phyloP scores from a whole-genome alignment of 2,113 vertebrate species.

The Malurus cyaneus region DNA sequence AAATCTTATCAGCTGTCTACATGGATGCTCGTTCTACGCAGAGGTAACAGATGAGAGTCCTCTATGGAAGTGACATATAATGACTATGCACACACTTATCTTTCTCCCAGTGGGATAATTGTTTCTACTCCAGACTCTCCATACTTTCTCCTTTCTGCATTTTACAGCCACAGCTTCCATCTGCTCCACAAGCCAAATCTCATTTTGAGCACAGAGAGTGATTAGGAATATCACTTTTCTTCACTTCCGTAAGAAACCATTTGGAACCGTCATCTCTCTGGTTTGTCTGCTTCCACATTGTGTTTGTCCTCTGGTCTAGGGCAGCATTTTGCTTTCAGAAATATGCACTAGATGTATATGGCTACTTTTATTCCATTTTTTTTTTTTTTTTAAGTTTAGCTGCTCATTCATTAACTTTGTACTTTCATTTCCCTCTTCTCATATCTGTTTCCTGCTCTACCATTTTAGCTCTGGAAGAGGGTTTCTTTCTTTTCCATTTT shows the following conservation, averaged over 20 bases:
- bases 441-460: background rate
- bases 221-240: background rate
- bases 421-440: background rate
- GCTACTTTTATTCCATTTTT: background rate
- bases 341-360: background rate
- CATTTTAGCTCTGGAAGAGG: background rate
- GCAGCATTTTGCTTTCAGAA: background rate
- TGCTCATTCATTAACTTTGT: background rate
- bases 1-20: background rate
- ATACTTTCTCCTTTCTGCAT: background rate
- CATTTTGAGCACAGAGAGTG: background rate
- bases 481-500: background rate
- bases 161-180: background rate
- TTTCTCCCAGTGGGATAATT: slow-evolving; percentile 22
- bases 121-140: slow-evolving; percentile 1
- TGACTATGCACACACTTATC: background rate
- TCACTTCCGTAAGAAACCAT: background rate
- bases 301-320: background rate
- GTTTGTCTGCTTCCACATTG: fast-evolving
- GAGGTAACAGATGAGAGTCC: background rate
- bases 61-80: background rate
- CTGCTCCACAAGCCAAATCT: background rate
- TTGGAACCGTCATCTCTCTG: background rate
- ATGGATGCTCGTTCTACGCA: background rate
- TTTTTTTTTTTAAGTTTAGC: background rate